Evolutionary conservation across 2,888 invertebrate species (phyloP), one percentile per base, ranked within the genome.

Genomic region (Xestobium rufovillosum): DNA sequence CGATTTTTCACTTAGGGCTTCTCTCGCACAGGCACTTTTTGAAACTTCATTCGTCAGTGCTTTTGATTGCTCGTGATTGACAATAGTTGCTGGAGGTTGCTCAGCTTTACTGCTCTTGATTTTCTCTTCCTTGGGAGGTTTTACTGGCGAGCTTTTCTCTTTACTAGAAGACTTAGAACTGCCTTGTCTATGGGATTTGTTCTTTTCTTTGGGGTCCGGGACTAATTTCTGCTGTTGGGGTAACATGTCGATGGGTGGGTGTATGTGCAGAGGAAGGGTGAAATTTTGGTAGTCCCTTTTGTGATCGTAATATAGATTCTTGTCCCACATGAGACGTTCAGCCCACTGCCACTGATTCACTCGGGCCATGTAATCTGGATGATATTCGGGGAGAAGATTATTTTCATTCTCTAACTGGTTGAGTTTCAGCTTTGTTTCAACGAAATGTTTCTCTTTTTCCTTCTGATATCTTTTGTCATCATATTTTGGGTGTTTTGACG

Each of bases 311-410:
- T 75, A 76, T 16, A 61, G 48, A 40, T 68, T 71, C 47, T 75
- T 75, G 34, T 74, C 73, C 73, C 76, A 75, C 0, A 72, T 69
- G 34, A 74, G 53, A 14, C 73, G 57, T 4, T 69, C 56, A 45
- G 75, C 74, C 75, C 76, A 76, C 14, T 62, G 71, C 55, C 79
- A 76, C 71, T 78, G 78, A 50, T 73, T 73, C 4, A 61, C 59
- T 33, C 56, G 59, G 3, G 56, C 70, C 30, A 77, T 71, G 52
- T 80, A 80, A 49, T 79, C 80, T 0, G 78, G 69, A n/a, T n/a
- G n/a, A n/a, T n/a, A n/a, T 52, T 75, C 75, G 0, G 73, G 70
- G 10, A 75, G 62, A 15, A 74, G 50, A n/a, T n/a, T n/a, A 40
- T 72, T 72, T 43, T 72, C 72, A 46, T 49, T 57, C 32, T 63